Base-by-base conservation (phyloP, 2,888 invertebrate genomes). In the Drosophila bunnanda region DNA sequence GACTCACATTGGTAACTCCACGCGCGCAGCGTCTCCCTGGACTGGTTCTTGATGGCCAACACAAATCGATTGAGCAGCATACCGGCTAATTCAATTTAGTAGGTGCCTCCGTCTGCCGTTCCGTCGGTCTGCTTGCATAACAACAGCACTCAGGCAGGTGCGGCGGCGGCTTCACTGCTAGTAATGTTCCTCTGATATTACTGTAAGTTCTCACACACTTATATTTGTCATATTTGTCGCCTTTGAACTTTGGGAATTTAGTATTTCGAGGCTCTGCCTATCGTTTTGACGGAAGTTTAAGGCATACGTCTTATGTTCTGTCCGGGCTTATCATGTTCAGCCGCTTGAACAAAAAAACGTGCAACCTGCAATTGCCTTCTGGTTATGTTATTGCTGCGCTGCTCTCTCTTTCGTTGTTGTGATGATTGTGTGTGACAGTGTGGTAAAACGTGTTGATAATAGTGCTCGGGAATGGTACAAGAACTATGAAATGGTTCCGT, bases 1-100 rank as follows among this genome's bases (percentile, higher is more conserved):
- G 93, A 94, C 89, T 94, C 94, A 76, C 93, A 94, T 76, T 94
- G 94, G 76, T 93, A 93, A 8, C 93, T 91, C 94, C 94, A 94
- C 64, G 93, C 91, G 76, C 93, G 93, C 44, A 94, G 90, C 4
- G 94, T 93, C 61, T 92, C 93, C 44, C 92, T 91, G 5, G 93
- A 93, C 64, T 93, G 93, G 77, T 91, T 91, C 84, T 93, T 93
- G 25, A 94, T 90, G 72, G 91, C 89, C 28, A 74, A 69, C 54
- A 91, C 76, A 43, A 91, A 76, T 44, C 91, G 90, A 76, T 88
- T 91, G 32, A 90, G 75, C 79, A 90, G 77, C 85, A 85, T 89
- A 73, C 74, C 80, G 86, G 76, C 79, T 82, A 77, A 73, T 79
- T 80, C 43, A 55, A 69, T 79, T 78, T 73, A 22, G 67, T 43